These are phyloP conservation scores for Tor tambroides DNA, from an alignment of 2,113 vertebrate species.

Conservation along the genomic window DNA sequence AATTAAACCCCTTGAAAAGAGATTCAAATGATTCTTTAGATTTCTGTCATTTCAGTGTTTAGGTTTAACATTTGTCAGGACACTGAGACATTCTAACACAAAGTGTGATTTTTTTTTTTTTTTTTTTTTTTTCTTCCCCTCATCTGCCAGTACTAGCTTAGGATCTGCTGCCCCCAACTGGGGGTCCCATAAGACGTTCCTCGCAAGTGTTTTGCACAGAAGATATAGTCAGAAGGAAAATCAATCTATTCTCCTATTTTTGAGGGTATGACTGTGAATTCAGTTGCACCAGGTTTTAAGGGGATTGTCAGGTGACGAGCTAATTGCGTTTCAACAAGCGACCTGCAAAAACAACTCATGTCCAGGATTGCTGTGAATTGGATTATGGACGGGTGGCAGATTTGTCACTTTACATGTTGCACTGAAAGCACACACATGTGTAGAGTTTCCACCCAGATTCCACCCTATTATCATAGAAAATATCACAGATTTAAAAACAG, in stretches of 20 bases:
- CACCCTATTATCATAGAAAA: background rate
- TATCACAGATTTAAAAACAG: background rate
- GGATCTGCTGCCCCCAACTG: constrained; percentile 64
- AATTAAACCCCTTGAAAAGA: background rate
- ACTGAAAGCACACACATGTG: background rate
- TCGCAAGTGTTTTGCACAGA: constrained; percentile 47
- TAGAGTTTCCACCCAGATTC: too few species aligned
- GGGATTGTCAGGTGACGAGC: constrained; percentile 48
- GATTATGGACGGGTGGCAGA: constrained; percentile 24
- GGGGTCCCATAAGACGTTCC: constrained; percentile 51
- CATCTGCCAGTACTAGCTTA: constrained; percentile 35
- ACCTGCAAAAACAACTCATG: constrained; percentile 44
- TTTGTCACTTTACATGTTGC: background rate
- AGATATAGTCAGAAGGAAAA: constrained; percentile 24
- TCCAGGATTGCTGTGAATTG: constrained; percentile 40
- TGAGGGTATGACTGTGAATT: background rate
- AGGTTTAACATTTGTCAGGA: constrained; percentile 45
- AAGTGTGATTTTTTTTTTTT: constrained; percentile 42
- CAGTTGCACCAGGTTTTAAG: constrained; percentile 34
- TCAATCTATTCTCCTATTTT: background rate
- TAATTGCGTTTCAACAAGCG: constrained; percentile 54
- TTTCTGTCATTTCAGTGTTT: background rate
- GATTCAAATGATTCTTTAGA: background rate
- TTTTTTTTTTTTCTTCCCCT: background rate
- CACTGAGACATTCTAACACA: constrained; percentile 55